Evolutionary conservation across 2,797 vertebrate genomes (phyloP).

Genomic region (Urophycis tenuis): DNA sequence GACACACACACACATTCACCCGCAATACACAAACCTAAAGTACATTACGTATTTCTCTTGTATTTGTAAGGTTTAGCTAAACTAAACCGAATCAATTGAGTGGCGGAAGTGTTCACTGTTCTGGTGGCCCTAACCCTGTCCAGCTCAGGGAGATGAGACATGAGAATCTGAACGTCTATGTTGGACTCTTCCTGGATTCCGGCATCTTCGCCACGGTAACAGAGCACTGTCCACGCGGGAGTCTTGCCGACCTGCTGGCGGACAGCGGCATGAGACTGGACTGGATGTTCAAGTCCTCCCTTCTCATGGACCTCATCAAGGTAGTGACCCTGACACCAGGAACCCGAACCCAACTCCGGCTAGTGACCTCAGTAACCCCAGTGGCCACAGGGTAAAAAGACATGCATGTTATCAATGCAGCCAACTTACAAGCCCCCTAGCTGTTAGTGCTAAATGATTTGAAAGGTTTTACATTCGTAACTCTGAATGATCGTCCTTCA

Average conservation of each 20-base stretch:
- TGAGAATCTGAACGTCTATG: conserved; percentile 80
- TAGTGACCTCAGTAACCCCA: no score
- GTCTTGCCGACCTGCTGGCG: conserved; percentile 78
- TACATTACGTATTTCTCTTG: background rate
- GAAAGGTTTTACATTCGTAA: no score
- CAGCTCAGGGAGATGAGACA: conserved; percentile 80
- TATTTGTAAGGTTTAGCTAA: no score
- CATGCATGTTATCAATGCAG: background rate
- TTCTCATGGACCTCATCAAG: conserved; percentile 84
- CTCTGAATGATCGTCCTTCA: background rate
- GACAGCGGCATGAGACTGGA: conserved; percentile 78
- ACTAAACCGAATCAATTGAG: background rate
- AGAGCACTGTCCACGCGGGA: conserved; percentile 80
- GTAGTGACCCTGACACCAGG: conserved; percentile 44
- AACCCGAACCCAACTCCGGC: background rate
- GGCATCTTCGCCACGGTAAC: conserved; percentile 79
- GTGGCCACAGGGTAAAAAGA: background rate
- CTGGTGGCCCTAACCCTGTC: background rate
- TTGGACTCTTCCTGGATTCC: conserved; percentile 78
- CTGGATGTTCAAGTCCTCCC: conserved; percentile 88
- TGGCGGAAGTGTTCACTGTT: no score
- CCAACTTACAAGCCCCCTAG: background rate
- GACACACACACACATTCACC: background rate
- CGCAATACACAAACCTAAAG: background rate
- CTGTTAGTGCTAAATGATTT: background rate